A percentile compares a stretch with the other conserved stretches of the same genome.
These are phyloP conservation scores for Gobiocypris rarus DNA, from an alignment of 2,113 vertebrate species.

Conservation along the genomic window DNA sequence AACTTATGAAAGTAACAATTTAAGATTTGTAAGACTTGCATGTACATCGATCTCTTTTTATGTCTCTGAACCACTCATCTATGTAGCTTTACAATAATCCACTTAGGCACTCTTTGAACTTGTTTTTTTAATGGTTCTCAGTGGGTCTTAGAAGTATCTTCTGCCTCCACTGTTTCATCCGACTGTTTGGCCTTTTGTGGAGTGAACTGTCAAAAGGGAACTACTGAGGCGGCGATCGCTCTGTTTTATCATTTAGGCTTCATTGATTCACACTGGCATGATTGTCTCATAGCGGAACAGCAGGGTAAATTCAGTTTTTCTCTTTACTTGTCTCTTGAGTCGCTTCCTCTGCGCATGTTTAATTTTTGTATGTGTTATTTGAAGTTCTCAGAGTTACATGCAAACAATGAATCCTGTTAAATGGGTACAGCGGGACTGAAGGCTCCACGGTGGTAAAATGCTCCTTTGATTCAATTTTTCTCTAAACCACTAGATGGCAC, in stretches of 20 bases:
- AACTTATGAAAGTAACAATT: conserved; percentile 38
- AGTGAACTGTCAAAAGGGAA: not conserved
- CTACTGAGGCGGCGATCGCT: conserved; percentile 12
- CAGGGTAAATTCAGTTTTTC: conserved; percentile 16
- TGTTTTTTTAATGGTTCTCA: conserved; percentile 27
- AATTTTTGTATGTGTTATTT: not conserved
- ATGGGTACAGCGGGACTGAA: not conserved
- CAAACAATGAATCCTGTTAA: not conserved
- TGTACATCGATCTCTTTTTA: conserved; percentile 40
- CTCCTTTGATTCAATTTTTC: too few species aligned
- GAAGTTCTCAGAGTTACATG: not conserved
- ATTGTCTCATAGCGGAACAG: conserved; percentile 17
- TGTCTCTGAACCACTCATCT: conserved; percentile 31
- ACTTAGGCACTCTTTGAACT: conserved; percentile 41
- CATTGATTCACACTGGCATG: conserved; percentile 6
- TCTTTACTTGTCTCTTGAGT: not conserved
- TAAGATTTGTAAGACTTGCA: not conserved
- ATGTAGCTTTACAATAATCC: conserved; percentile 39
- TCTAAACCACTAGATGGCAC: too few species aligned
- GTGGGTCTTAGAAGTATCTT: conserved; percentile 25
- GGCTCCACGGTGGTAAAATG: too few species aligned
- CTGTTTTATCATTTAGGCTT: not conserved
- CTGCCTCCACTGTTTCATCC: not conserved
- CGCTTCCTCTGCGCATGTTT: not conserved
- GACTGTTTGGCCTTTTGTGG: not conserved